Conservation (phyloP, 2,888 invertebrate genomes). For the Blastobasis lacticolella region DNA sequence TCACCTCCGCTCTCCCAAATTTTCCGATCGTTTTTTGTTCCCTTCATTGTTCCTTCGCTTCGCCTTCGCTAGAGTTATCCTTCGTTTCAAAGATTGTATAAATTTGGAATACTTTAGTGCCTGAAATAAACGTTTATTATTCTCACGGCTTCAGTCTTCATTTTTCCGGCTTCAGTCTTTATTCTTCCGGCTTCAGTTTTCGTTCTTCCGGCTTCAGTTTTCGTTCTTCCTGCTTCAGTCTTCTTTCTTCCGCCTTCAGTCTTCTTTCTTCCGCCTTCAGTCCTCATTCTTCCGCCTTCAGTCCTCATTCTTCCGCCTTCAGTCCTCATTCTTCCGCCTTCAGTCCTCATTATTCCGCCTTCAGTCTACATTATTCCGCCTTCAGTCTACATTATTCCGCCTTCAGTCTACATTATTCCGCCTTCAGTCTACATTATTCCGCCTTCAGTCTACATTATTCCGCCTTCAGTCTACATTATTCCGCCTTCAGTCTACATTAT, state of each 20-base stretch:
- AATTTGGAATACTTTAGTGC: too few relatives aligned
- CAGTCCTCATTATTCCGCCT: conserved; percentile 6
- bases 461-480: conserved; percentile 1
- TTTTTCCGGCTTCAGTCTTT: conserved; percentile 1
- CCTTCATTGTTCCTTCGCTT: too few relatives aligned
- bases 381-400: conserved; percentile 9
- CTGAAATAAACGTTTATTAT: neutral
- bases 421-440: conserved; percentile 7
- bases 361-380: conserved; percentile 2
- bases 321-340: conserved; percentile 7
- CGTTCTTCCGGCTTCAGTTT: neutral
- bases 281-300: conserved; percentile 2
- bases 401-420: conserved; percentile 7
- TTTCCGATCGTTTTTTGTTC: too few relatives aligned
- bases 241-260: conserved; percentile 2
- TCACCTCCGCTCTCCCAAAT: too few relatives aligned
- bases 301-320: conserved; percentile 2
- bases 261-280: neutral
- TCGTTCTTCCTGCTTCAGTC: neutral
- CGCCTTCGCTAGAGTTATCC: too few relatives aligned
- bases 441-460: conserved; percentile 4
- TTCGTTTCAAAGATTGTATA: too few relatives aligned
- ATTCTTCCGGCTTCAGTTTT: neutral
- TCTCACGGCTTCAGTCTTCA: neutral
- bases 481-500: neutral